A percentile compares a stretch with the other conserved stretches of the same genome.
phyloP scores from a whole-genome alignment of 2,888 invertebrate genomes.

The Lamellibrachia columna region DNA sequence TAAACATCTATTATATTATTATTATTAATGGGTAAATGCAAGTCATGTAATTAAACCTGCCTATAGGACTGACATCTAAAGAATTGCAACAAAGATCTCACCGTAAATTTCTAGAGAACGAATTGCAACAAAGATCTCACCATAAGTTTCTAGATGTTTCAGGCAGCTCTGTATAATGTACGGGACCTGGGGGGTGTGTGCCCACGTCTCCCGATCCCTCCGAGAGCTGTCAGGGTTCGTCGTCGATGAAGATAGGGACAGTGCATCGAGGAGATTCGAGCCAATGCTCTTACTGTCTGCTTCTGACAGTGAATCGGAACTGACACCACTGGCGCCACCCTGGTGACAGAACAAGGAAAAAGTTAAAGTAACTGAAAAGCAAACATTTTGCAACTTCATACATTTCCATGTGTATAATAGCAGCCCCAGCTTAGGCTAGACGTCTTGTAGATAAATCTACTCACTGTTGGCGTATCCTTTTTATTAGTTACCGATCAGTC shows the following conservation, averaged over 20 bases:
- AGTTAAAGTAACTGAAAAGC: neutral
- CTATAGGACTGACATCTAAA: too few species aligned
- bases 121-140: conserved; percentile 62
- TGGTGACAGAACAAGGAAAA: conserved; percentile 40
- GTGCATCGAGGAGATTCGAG: conserved; percentile 45
- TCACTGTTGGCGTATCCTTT: too few species aligned
- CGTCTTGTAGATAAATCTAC: too few species aligned
- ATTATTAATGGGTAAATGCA: too few species aligned
- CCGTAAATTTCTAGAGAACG: conserved; percentile 77
- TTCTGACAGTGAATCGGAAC: conserved; percentile 59
- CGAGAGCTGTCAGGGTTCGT: conserved; percentile 30
- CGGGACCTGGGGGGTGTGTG: conserved; percentile 72
- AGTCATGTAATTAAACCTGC: too few species aligned
- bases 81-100: conserved; percentile 41
- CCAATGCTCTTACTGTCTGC: conserved; percentile 45
- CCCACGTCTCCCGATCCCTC: conserved; percentile 30
- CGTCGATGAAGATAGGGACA: conserved; percentile 46
- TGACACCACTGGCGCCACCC: conserved; percentile 48
- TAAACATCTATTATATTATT: too few species aligned
- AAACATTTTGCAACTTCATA: neutral
- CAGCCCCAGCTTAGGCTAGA: too few species aligned
- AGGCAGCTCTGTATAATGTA: conserved; percentile 82
- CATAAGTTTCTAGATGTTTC: conserved; percentile 81
- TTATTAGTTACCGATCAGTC: too few species aligned
- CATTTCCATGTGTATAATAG: neutral